phyloP scores from a whole-genome alignment of 1,140 invertebrate species.

The Nautilus pompilius region DNA sequence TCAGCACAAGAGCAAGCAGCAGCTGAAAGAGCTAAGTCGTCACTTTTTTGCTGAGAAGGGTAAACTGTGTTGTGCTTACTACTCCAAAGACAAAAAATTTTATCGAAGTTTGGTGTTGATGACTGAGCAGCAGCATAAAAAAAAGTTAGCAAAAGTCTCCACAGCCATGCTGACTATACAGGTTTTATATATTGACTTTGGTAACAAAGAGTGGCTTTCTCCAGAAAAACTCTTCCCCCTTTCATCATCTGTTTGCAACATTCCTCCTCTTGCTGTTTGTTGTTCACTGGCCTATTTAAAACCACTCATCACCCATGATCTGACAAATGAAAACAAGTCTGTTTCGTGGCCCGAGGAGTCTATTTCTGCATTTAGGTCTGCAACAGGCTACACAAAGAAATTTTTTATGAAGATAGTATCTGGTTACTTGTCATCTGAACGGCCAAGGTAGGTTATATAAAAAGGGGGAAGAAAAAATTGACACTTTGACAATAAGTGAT shows the following conservation, averaged over 20 bases:
- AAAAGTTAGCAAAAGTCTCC: not conserved
- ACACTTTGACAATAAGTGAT: too few species aligned
- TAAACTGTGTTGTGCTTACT: slow-evolving; percentile 25
- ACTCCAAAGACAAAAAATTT: slow-evolving; percentile 15
- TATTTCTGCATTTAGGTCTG: too few species aligned
- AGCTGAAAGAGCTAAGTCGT: slow-evolving; percentile 12
- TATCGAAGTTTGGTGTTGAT: slow-evolving; percentile 17
- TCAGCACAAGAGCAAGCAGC: slow-evolving; percentile 8
- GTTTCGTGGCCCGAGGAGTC: too few species aligned
- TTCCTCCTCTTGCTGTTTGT: slow-evolving; percentile 20
- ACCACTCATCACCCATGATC: too few species aligned
- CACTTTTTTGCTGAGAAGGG: slow-evolving; percentile 10
- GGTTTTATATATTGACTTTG: slow-evolving; percentile 31
- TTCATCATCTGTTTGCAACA: slow-evolving; percentile 11
- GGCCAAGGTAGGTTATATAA: too few species aligned
- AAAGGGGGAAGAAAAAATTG: too few species aligned
- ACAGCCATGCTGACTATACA: not conserved
- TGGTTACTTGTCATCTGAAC: too few species aligned
- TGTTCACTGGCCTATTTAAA: slow-evolving; percentile 18
- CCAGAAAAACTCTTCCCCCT: slow-evolving; percentile 19
- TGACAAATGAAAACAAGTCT: too few species aligned
- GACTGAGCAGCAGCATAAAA: not conserved
- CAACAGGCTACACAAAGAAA: too few species aligned
- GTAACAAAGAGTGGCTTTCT: slow-evolving; percentile 22
- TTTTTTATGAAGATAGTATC: too few species aligned